phyloP scores from a whole-genome alignment of 92 coral and sea anemone genomes.

The Micromussa lordhowensis region DNA sequence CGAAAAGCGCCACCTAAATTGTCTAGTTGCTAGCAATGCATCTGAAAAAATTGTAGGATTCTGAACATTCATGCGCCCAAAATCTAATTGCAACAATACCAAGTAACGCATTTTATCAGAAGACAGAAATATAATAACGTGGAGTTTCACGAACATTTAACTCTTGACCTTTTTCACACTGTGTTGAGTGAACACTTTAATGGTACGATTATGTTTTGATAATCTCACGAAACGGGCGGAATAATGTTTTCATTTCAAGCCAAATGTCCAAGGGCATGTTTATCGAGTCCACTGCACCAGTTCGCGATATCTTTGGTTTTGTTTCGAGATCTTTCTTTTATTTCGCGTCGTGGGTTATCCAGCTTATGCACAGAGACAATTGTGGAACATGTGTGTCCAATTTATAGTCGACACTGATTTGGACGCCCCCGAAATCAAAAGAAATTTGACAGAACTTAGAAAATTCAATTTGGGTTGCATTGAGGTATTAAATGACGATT shows the following conservation, averaged over 20 bases:
- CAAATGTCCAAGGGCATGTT: background rate
- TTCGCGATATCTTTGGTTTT: background rate
- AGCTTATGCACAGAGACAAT: background rate
- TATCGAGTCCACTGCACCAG: background rate
- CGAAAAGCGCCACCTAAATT: background rate
- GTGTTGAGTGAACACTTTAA: slow-evolving; percentile 31
- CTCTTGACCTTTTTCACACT: slow-evolving; percentile 18
- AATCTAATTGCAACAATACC: background rate
- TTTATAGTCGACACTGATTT: background rate
- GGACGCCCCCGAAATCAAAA: slow-evolving; percentile 9
- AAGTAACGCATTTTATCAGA: background rate
- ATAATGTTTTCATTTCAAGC: slow-evolving; percentile 12
- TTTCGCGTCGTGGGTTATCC: background rate
- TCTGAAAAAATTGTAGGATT: background rate
- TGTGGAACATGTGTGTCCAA: background rate
- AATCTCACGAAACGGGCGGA: slow-evolving; percentile 42
- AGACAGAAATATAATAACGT: background rate
- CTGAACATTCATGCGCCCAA: background rate
- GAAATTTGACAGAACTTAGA: slow-evolving; percentile 10
- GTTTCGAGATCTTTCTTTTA: background rate
- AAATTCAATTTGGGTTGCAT: background rate
- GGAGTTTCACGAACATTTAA: slow-evolving; percentile 19
- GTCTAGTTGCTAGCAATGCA: background rate
- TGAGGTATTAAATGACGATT: background rate
- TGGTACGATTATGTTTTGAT: slow-evolving; percentile 10